Conservation (phyloP, 2,113 vertebrate genomes). For the Stigmatopora argus region DNA sequence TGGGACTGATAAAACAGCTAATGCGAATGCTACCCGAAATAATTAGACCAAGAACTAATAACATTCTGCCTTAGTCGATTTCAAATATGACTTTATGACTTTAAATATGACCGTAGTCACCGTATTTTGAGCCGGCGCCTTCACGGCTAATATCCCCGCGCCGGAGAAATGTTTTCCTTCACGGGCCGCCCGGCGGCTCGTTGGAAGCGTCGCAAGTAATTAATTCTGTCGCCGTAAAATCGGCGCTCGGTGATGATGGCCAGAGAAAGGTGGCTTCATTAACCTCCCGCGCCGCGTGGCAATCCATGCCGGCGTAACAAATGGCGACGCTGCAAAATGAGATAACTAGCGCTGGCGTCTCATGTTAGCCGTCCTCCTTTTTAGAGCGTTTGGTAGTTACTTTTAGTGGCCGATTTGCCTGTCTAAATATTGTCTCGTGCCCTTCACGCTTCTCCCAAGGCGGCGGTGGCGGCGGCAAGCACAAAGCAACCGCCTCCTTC, state of each 20-base stretch:
- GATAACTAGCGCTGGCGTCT: no score
- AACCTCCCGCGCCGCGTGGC: conserved; percentile 62
- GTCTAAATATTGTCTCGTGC: conserved; percentile 5
- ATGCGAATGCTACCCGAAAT: no score
- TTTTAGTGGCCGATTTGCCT: neutral
- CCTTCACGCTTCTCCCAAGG: neutral
- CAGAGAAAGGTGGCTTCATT: conserved; percentile 68
- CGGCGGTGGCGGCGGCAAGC: neutral
- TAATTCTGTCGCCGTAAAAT: conserved; percentile 66
- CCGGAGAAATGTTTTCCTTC: conserved; percentile 69
- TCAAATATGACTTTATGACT: no score
- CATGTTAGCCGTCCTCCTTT: no score
- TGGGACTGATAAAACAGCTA: no score
- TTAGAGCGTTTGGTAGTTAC: no score
- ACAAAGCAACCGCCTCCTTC: neutral
- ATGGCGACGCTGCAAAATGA: neutral
- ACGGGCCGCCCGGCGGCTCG: conserved; percentile 54
- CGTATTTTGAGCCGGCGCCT: conserved; percentile 20
- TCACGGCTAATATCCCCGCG: conserved; percentile 47
- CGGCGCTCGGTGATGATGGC: conserved; percentile 54
- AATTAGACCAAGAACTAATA: no score
- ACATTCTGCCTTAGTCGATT: no score
- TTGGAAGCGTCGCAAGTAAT: conserved; percentile 73
- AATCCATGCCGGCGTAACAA: neutral
- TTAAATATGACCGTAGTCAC: no score